A percentile compares a stretch with the other conserved stretches of the same genome.
Conservation (phyloP, 2,113 vertebrate species). For the Aegithalos caudatus region DNA sequence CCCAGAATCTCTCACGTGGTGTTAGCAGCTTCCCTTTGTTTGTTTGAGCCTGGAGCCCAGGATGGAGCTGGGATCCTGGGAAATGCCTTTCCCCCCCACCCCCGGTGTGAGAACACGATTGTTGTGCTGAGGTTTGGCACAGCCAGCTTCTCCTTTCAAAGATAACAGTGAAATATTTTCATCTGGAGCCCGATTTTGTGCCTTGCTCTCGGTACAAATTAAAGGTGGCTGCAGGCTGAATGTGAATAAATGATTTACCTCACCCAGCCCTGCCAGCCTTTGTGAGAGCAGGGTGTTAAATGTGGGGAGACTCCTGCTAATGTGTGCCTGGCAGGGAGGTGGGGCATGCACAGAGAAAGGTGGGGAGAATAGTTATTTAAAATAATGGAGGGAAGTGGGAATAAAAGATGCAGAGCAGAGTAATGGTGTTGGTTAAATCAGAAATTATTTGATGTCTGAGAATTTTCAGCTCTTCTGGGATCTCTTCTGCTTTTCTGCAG, state of each 20-base stretch:
- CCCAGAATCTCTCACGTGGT: background rate
- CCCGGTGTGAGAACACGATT: background rate
- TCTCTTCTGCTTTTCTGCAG: background rate
- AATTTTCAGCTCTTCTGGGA: background rate
- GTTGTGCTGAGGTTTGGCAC: background rate
- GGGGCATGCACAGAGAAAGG: background rate
- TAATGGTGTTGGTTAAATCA: background rate
- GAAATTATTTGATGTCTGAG: background rate
- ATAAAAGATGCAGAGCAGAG: background rate
- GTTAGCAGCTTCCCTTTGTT: background rate
- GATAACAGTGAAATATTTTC: background rate
- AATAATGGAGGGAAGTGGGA: background rate
- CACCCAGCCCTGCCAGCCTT: background rate
- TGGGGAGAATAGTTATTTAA: background rate
- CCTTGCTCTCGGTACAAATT: background rate
- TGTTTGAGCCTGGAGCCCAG: background rate
- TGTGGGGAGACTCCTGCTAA: rapidly evolving
- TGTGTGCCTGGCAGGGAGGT: background rate
- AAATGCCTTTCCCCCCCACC: background rate
- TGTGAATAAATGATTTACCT: background rate
- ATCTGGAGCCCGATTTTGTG: background rate
- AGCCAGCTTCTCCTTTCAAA: background rate
- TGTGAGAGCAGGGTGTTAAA: background rate
- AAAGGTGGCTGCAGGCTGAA: background rate
- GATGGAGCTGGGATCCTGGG: background rate